These are phyloP conservation scores for Drosophila paulistorum DNA, from an alignment of 1,140 invertebrate species.

Conservation along the genomic window DNA sequence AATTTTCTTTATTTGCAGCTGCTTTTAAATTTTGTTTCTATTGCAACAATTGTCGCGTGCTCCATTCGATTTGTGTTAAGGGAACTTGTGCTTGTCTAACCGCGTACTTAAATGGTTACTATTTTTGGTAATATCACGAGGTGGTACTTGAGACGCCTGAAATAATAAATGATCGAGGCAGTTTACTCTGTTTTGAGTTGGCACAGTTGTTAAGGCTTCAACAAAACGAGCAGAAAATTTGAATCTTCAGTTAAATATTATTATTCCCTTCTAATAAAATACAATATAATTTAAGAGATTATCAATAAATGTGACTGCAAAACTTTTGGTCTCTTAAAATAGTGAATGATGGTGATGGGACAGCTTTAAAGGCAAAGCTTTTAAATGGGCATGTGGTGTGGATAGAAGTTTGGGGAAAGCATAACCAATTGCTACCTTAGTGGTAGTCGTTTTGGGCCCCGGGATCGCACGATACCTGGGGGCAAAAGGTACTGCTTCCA, in stretches of 20 bases:
- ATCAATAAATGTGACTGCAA: conserved; percentile 22
- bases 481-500: conserved; percentile 62
- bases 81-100: conserved; percentile 56
- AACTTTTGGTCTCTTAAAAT: conserved; percentile 59
- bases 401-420: conserved; percentile 63
- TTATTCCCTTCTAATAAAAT: not conserved
- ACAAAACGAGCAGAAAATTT: not conserved
- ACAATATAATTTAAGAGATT: not conserved
- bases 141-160: conserved; percentile 26
- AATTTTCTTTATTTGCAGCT: conserved; percentile 33
- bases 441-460: conserved; percentile 74
- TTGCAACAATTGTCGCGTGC: conserved; percentile 64
- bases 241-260: not conserved
- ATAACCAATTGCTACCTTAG: conserved; percentile 72
- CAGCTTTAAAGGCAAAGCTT: conserved; percentile 62
- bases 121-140: conserved; percentile 16
- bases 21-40: conserved; percentile 2
- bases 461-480: conserved; percentile 71
- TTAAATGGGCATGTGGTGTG: conserved; percentile 65
- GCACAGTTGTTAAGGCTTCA: not conserved
- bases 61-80: conserved; percentile 36
- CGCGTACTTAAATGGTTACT: too few relatives aligned
- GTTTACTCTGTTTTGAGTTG: too few relatives aligned
- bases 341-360: conserved; percentile 67
- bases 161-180: conserved; percentile 23